These are phyloP conservation scores for Ctenodactylus gundi DNA, from an alignment of 2,113 vertebrate species.

Conservation along the genomic window DNA sequence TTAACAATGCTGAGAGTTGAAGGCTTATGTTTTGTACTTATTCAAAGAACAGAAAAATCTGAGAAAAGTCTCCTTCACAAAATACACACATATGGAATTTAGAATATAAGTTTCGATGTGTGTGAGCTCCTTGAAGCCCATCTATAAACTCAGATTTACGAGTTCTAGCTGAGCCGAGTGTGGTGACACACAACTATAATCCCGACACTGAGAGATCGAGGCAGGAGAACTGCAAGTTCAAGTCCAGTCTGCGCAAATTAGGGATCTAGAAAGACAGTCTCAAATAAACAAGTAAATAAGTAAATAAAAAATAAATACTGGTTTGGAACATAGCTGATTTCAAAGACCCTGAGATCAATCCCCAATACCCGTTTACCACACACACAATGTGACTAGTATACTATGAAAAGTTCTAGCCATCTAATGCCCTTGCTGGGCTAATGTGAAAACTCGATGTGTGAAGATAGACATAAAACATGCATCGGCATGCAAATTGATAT, in stretches of 20 bases:
- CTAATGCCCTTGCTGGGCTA: neutral
- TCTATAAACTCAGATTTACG: neutral
- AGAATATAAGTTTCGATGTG: neutral
- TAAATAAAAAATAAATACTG: fast-evolving
- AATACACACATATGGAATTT: neutral
- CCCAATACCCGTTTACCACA: neutral
- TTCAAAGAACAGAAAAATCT: neutral
- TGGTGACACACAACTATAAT: neutral
- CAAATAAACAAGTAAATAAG: too few species aligned
- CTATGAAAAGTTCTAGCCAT: neutral
- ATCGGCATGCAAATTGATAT: neutral
- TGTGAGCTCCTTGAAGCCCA: neutral
- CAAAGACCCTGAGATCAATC: neutral
- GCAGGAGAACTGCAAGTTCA: too few species aligned
- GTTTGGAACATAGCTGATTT: neutral
- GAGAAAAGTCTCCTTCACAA: neutral
- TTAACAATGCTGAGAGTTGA: neutral
- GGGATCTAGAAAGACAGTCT: neutral
- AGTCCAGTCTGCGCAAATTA: neutral
- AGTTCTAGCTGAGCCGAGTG: neutral
- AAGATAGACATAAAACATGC: neutral
- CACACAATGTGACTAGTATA: neutral
- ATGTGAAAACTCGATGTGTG: neutral
- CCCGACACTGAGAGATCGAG: neutral
- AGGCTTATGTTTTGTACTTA: neutral